Conservation (phyloP, 1,140 invertebrate species). For the Calephelis virginiensis region DNA sequence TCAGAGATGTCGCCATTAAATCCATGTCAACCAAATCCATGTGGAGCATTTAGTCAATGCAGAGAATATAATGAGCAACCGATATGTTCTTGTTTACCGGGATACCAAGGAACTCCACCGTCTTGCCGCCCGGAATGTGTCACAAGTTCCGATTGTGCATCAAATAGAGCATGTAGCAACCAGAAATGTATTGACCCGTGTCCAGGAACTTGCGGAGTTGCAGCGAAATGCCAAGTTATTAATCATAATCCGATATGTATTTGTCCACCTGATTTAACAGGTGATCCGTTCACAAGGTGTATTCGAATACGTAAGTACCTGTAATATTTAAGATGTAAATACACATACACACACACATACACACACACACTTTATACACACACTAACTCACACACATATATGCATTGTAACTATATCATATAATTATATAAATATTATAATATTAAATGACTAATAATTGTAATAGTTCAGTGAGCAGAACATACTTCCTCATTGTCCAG, state of each 20-base stretch:
- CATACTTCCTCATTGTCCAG: no score
- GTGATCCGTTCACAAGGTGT: conserved; percentile 83
- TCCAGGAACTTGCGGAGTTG: conserved; percentile 81
- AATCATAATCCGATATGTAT: conserved; percentile 84
- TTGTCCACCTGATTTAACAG: conserved; percentile 79
- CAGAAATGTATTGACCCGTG: conserved; percentile 83
- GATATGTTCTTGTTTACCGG: conserved; percentile 81
- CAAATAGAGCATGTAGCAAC: conserved; percentile 80
- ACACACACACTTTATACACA: no score
- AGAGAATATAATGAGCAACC: conserved; percentile 81
- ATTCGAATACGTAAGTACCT: conserved; percentile 43
- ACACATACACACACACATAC: no score
- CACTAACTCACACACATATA: no score
- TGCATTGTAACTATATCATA: no score
- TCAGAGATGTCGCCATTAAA: conserved; percentile 36
- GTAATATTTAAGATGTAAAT: not conserved
- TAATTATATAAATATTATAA: no score
- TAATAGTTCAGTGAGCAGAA: no score
- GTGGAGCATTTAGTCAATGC: conserved; percentile 82
- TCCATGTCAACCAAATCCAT: conserved; percentile 81
- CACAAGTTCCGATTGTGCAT: conserved; percentile 79
- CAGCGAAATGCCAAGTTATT: conserved; percentile 81
- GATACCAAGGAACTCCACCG: conserved; percentile 82
- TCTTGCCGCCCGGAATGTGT: conserved; percentile 81
- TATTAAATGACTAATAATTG: no score